Base-by-base conservation (phyloP, 2,888 invertebrate genomes). In the Lasioglossum calceatum region DNA sequence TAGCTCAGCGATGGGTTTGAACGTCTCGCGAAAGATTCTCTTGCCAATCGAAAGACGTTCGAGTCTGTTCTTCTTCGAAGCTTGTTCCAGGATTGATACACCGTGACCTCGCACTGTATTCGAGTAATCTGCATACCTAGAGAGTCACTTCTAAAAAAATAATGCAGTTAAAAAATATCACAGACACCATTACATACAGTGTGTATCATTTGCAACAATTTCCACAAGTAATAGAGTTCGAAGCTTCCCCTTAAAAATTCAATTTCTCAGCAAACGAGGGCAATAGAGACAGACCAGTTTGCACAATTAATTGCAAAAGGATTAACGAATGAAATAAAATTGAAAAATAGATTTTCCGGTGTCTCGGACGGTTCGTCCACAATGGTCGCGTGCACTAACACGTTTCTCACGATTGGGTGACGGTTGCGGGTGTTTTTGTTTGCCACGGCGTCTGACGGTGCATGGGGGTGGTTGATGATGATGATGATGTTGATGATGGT, bases 91-190 rank as follows among this genome's bases (percentile, higher is more conserved):
- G 32, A 32, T 32, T 32, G 32, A 32, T 32, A 32, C 32, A 32
- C 32, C 32, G 32, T 32, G 32, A 1, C 32, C 32, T 32, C 32
- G 85, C 81, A 82, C 85, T 81, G 87, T 87, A 85, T 84, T 84
- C 74, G 88, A 88, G 88, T 87, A 84, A 54, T 23, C 3, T 54
- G 54, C 93, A 44, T 14, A 94, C 88, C 92, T 93, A 93, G 90
- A 95, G 94, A 8, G 42, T 42, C 7, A 27, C 27, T 27, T 27
- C 32, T 32, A 32, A 32, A 32, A 1, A 32, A 32, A 32, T 32
- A 32, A 32, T 32, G 32, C 32, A 32, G 32, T 32, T 32, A 1
- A 32, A 42, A 42, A 42, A 42, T 7, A 42, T 42, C 42, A 39
- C 39, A 0, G 42, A 42, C 42, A 42, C 8, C 42, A 42, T 42